phyloP scores from a whole-genome alignment of 2,888 invertebrate species.

The Zygothrica quintamaculata region DNA sequence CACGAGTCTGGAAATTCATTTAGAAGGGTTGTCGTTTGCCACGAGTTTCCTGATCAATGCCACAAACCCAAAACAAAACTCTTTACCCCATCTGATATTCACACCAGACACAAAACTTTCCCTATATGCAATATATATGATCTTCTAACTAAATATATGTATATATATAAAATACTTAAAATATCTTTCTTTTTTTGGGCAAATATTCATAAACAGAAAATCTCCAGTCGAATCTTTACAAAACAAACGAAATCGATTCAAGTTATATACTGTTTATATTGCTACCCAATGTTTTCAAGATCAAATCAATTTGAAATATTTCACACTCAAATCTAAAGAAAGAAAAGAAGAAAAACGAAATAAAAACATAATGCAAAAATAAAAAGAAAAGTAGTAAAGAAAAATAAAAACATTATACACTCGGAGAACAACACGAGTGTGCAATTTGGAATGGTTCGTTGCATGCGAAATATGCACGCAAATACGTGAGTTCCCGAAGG shows the following conservation, averaged over 20 bases:
- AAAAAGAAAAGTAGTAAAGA: background rate
- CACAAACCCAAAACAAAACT: constrained; percentile 20
- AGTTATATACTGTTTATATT: background rate
- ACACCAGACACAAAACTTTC: constrained; percentile 29
- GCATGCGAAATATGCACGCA: constrained; percentile 33
- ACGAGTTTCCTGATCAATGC: constrained; percentile 40
- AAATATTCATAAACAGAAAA: constrained; percentile 20
- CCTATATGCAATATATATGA: constrained; percentile 12
- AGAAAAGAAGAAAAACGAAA: no score
- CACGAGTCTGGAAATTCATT: constrained; percentile 28
- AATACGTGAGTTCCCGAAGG: constrained; percentile 56
- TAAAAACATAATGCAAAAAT: no score
- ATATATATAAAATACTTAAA: no score
- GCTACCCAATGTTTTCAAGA: constrained; percentile 34
- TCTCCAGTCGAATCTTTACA: background rate
- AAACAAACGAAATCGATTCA: constrained; percentile 3
- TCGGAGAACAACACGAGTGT: constrained; percentile 17
- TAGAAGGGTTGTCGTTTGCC: constrained; percentile 28
- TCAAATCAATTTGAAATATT: constrained; percentile 33
- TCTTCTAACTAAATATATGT: no score
- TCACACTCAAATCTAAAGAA: background rate
- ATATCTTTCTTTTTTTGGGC: no score
- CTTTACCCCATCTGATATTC: constrained; percentile 59
- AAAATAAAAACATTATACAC: constrained; percentile 8
- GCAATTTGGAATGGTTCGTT: constrained; percentile 45